These are phyloP conservation scores for Nycticebus coucang DNA, from an alignment of 2,113 vertebrate genomes.

Conservation along the genomic window DNA sequence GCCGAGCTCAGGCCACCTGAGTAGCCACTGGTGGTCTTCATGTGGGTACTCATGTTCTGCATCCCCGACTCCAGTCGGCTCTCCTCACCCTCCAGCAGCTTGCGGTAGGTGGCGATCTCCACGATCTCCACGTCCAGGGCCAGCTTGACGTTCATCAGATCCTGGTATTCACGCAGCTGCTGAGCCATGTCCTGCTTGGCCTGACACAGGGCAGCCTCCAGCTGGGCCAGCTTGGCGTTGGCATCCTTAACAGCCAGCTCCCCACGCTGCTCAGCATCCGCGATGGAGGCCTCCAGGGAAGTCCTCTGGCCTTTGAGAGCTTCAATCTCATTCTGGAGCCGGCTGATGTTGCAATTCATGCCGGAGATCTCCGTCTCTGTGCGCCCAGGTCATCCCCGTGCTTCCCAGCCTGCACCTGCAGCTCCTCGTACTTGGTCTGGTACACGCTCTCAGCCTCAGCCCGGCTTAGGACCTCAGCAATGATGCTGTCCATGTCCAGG, in stretches of 20 bases:
- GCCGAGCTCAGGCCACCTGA: slow-evolving; percentile 68
- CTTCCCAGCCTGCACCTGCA: slow-evolving; percentile 90
- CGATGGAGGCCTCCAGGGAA: slow-evolving; percentile 78
- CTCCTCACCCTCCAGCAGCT: slow-evolving; percentile 87
- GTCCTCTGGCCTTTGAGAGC: slow-evolving; percentile 90
- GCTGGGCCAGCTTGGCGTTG: slow-evolving; percentile 63
- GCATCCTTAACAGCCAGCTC: slow-evolving; percentile 81
- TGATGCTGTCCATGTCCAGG: slow-evolving; percentile 93
- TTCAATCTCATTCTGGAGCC: slow-evolving; percentile 93
- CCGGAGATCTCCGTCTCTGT: slow-evolving; percentile 93
- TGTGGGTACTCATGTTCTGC: slow-evolving; percentile 84
- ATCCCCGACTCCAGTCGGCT: slow-evolving; percentile 81
- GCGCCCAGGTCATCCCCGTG: slow-evolving; percentile 92
- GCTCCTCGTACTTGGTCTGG: slow-evolving; percentile 93
- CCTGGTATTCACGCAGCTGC: slow-evolving; percentile 85
- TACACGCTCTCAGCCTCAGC: slow-evolving; percentile 93
- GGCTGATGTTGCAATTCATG: slow-evolving; percentile 91
- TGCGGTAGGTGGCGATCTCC: slow-evolving; percentile 86
- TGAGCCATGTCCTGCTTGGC: slow-evolving; percentile 84
- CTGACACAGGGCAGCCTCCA: slow-evolving; percentile 75
- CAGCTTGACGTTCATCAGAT: slow-evolving; percentile 85
- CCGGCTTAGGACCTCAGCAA: slow-evolving; percentile 94
- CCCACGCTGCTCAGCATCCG: slow-evolving; percentile 82
- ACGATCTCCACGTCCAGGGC: slow-evolving; percentile 85
- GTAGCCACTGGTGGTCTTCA: slow-evolving; percentile 80